Base-by-base conservation (phyloP, 2,888 invertebrate species). In the Cheilosia grossa region DNA sequence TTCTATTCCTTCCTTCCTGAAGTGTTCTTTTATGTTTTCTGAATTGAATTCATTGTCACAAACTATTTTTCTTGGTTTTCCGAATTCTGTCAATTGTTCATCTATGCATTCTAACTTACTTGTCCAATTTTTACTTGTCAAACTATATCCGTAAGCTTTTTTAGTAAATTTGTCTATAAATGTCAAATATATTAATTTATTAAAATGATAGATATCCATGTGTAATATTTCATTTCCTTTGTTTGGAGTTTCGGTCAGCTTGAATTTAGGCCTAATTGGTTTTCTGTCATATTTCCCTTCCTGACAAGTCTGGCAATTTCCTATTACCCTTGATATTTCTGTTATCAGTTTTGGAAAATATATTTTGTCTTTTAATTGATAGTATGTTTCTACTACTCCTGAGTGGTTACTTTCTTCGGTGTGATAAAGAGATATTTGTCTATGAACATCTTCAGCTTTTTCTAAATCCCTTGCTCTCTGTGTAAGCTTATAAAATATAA, bases 221-320 rank as follows among this genome's bases (percentile, higher is more conserved):
- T n/a, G n/a, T 13, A 63, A 30, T 30, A 63, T 63, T 63, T 63
- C 19, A 63, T 63, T 63, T 33, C 4, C 19, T 63, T 49, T 24
- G 15, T 7, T 63, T 2, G 49, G 63, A 15, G 63, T 49, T 33
- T 64, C 63, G 27, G 30, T 19, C 6, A 49, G 1, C 19, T 49
- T 19, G 10, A 51, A 42, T 53, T 66, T 66, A 17, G n/a, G 53
- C 13, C 33, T 54, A 6, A 67, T 42, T 4, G 44, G 67, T 49
- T 47, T 30, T 19, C 54, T 44, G 4, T 49, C 47, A 21, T 70
- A 70, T 37, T 58, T 70, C 7, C 33, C 44, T 47, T 70, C 47
- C n/a, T 58, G 58, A 58, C 56, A 70, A 5, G 17, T 49, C n/a
- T 49, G 33, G n/a, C 58, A 70, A n/a, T 70, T 56, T 37, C 24